Evolutionary conservation across 2,113 vertebrate species (phyloP), one percentile per base, ranked within the genome.

Genomic region (Cercopithecus mona): DNA sequence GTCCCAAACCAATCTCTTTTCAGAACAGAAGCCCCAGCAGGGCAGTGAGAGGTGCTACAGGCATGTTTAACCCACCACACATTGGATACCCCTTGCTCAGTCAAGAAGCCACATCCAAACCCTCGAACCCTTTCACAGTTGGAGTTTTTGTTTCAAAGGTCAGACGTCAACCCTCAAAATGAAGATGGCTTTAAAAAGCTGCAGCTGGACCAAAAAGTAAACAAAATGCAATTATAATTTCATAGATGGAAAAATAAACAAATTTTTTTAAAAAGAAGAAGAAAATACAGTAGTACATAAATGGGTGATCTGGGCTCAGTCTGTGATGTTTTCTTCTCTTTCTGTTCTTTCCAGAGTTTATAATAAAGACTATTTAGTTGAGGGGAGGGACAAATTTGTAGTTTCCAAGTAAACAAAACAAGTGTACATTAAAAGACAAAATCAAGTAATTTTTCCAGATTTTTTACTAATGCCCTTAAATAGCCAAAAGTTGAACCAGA

Each of bases 321-420:
- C 83, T 87, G 16, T 93, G 50, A 43, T 11, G 35, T 45, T 55
- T 57, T 64, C 27, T 94, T 66, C 45, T 91, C 45, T 86, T 95
- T 84, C 57, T 96, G 11, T n/a, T 96, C 84, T 93, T 94, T 90
- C 70, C 23, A 79, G 59, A 59, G 87, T 81, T 94, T 82, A 45
- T 61, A 81, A 68, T 30, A 86, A 88, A 17, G 30, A 94, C 43
- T 50, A 35, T 79, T 90, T 82, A 84, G n/a, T 38, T 84, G 32
- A 7, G 16, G 38, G 12, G 30, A 35, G 17, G 23, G 3, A 25
- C 6, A 86, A 50, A 6, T 16, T 52, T 68, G 3, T 61, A n/a
- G 55, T 64, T 94, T 94, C 81, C 84, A 93, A 96, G 66, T 35
- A 73, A 88, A 86, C 27, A 40, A 85, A 94, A 70, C 88, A 95